Conservation (phyloP, 1,140 invertebrate species). For the Aradophagus sp. region DNA sequence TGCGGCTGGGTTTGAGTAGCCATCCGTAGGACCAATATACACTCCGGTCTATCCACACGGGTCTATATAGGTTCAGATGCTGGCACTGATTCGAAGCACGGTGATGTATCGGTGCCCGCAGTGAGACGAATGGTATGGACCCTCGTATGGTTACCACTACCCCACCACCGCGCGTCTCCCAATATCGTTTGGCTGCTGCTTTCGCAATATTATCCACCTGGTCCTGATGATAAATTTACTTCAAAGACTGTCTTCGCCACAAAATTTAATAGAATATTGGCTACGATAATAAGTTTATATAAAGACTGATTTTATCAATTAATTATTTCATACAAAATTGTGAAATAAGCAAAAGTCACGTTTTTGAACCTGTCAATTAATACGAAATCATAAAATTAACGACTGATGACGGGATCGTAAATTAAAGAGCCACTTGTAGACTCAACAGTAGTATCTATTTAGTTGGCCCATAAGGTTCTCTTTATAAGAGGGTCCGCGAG, state of each 20-base stretch:
- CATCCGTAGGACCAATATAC: slow-evolving; percentile 68
- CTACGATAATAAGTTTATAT: no score
- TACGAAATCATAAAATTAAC: slow-evolving; percentile 73
- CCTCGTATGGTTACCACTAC: slow-evolving; percentile 69
- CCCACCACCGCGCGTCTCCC: slow-evolving; percentile 66
- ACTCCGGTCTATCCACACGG: slow-evolving; percentile 59
- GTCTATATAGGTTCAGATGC: slow-evolving; percentile 60
- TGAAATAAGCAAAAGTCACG: no score
- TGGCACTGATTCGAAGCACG: slow-evolving; percentile 66
- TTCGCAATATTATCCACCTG: slow-evolving; percentile 15
- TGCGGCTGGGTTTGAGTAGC: slow-evolving; percentile 67
- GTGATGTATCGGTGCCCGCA: slow-evolving; percentile 72
- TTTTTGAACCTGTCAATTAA: slow-evolving; percentile 29
- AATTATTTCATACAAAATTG: no score
- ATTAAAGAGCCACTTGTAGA: slow-evolving; percentile 77
- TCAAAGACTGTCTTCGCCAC: no score
- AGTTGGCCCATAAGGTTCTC: slow-evolving; percentile 75
- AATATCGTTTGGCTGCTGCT: slow-evolving; percentile 61
- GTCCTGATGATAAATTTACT: no score
- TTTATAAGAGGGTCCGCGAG: slow-evolving; percentile 70
- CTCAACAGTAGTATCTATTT: slow-evolving; percentile 74
- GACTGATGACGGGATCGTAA: slow-evolving; percentile 74
- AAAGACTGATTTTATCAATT: no score
- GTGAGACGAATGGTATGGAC: slow-evolving; percentile 72
- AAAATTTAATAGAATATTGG: no score